Base-by-base conservation (phyloP, 2,888 invertebrate species). In the Spodoptera littoralis region DNA sequence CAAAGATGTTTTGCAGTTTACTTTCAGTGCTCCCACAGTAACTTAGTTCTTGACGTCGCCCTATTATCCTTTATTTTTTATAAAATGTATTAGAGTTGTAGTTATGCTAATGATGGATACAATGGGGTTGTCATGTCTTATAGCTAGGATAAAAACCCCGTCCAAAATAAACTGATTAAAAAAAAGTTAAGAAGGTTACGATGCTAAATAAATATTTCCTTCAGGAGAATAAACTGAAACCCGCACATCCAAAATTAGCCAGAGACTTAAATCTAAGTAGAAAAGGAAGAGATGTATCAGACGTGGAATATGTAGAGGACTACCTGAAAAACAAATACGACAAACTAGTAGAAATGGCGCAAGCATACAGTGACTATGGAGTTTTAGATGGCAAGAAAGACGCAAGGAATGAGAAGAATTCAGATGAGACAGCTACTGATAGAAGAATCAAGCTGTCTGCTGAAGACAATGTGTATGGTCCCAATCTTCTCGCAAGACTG, bases 361-460 rank as follows among this genome's bases (percentile, higher is more conserved):
- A 94, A 82, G 93, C 93, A 0, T 94, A 94, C 43, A 94, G 93
- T 64, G 94, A 94, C 57, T 94, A 94, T 62, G 94, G 93, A 2
- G 92, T 94, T 0, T 47, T 93, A 0, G 83, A 88, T 49, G 84
- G 64, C 1, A 91, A 89, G 60, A 90, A 89, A 43, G 86, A 82
- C 5, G 56, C 59, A 0, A 79, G 79, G 13, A 84, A 82, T 18
- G 81, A 80, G 0, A 85, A 84, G 11, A 77, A 83, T 2, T 72
- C 76, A 11, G 67, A 67, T 2, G 70, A 78, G 11, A 63, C 66
- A 0, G 42, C 44, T 0, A 46, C 71, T 3, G 80, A 80, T 0
- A 75, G 76, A 13, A 84, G 73, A 70, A 65, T 72, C 0, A 83
- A 84, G 55, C 3, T 82, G 6, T 68, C 75, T 0, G 18, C 76